Evolutionary conservation across 2,797 vertebrate genomes (phyloP).

Genomic region (Eulemur mongoz): DNA sequence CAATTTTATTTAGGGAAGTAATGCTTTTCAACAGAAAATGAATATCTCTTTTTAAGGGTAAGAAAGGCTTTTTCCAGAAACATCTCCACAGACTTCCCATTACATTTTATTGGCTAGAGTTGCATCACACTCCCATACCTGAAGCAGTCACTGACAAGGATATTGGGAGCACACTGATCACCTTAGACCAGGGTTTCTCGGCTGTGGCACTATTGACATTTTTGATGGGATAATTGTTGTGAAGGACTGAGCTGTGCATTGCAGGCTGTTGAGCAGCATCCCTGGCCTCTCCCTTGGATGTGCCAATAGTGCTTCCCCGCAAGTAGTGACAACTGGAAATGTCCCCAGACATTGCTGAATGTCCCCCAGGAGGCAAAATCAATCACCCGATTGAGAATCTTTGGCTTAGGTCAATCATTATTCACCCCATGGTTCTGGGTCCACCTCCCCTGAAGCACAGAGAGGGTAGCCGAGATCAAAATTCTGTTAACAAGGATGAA

Average conservation of each 20-base stretch:
- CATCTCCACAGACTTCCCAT: background rate
- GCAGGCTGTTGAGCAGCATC: background rate
- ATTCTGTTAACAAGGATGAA: background rate
- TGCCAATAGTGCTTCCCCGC: background rate
- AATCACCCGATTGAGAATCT: background rate
- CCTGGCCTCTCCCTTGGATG: background rate
- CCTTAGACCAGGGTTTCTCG: background rate
- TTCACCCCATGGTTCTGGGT: background rate
- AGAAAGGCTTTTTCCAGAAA: background rate
- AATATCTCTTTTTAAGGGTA: background rate
- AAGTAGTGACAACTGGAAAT: background rate
- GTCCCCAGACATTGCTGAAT: background rate
- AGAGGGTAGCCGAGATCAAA: background rate
- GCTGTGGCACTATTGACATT: background rate
- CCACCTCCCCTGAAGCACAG: background rate
- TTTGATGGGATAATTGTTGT: background rate
- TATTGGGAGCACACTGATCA: background rate
- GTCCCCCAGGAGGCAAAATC: background rate
- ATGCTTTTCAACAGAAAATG: slow-evolving; percentile 7
- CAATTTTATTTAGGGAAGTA: background rate
- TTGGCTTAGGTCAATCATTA: background rate
- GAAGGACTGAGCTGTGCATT: background rate
- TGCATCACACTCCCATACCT: background rate
- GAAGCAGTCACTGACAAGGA: background rate
- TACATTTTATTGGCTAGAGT: background rate